A percentile compares a stretch with the other conserved stretches of the same genome.
phyloP scores from a whole-genome alignment of 2,888 invertebrate species.

The Lamellibrachia satsuma region DNA sequence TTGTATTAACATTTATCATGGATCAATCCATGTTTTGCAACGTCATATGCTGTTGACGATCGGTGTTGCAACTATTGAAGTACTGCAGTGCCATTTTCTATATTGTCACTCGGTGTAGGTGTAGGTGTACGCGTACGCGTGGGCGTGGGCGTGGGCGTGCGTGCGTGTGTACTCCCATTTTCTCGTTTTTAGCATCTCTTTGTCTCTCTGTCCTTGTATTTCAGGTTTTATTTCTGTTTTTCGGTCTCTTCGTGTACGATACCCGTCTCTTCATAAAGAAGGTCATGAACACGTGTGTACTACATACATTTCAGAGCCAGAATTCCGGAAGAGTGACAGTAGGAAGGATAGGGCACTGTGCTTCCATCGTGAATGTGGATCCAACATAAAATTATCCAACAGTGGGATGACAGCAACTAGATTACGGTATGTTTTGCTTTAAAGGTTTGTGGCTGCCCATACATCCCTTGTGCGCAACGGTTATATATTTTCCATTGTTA shows the following conservation, averaged over 20 bases:
- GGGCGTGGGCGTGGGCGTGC: neutral
- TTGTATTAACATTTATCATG: neutral
- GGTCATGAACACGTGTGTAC: no score
- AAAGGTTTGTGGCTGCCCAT: neutral
- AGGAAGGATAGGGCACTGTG: neutral
- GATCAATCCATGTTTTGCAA: neutral
- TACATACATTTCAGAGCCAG: neutral
- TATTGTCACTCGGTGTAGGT: neutral
- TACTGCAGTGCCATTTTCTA: neutral
- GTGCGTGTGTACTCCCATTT: neutral
- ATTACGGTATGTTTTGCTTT: neutral
- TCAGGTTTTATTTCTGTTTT: neutral
- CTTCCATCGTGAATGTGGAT: neutral
- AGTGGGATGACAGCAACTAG: neutral
- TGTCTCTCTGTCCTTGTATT: neutral
- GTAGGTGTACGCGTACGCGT: no score
- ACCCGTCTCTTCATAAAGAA: neutral
- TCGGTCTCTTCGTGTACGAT: neutral
- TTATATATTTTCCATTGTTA: neutral
- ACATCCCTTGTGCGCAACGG: neutral
- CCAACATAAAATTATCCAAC: neutral
- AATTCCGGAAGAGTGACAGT: neutral
- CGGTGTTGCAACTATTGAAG: neutral
- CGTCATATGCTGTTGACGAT: neutral
- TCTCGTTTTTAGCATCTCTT: neutral